phyloP scores from a whole-genome alignment of 2,113 vertebrate genomes.

The Machaerirhynchus nigripectus region DNA sequence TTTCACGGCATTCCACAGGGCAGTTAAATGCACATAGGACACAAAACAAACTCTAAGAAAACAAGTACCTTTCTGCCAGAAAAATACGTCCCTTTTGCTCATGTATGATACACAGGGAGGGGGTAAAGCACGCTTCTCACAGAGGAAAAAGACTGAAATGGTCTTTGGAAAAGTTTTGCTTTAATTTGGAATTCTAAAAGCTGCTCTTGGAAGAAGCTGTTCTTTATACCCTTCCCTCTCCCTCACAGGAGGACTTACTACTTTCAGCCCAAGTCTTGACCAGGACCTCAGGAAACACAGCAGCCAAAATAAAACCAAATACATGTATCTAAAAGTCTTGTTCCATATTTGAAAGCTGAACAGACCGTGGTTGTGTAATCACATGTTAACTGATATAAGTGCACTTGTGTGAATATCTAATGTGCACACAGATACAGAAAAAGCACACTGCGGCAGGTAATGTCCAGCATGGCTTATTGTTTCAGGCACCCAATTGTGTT shows the following conservation, averaged over 20 bases:
- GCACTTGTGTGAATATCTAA: background rate
- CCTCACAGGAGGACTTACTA: background rate
- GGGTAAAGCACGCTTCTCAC: background rate
- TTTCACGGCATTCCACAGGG: background rate
- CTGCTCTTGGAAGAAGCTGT: background rate
- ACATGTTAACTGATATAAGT: rapidly evolving
- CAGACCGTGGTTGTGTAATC: background rate
- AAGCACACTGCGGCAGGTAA: background rate
- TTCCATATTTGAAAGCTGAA: background rate
- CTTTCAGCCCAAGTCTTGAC: background rate
- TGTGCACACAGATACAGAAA: background rate
- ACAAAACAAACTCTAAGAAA: background rate
- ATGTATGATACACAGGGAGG: background rate
- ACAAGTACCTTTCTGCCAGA: background rate
- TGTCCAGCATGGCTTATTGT: background rate
- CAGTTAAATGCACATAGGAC: background rate
- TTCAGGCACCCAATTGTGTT: background rate
- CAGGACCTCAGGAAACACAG: background rate
- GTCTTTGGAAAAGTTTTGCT: background rate
- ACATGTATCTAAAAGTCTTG: background rate
- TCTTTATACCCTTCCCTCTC: background rate
- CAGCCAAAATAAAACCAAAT: background rate
- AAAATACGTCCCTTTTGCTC: background rate
- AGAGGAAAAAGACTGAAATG: background rate
- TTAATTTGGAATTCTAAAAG: background rate